Percentiles rank a stretch among this genome's conserved stretches.
phyloP scores from a whole-genome alignment of 92 coral and sea anemone genomes.

The Phenganax subtilis region DNA sequence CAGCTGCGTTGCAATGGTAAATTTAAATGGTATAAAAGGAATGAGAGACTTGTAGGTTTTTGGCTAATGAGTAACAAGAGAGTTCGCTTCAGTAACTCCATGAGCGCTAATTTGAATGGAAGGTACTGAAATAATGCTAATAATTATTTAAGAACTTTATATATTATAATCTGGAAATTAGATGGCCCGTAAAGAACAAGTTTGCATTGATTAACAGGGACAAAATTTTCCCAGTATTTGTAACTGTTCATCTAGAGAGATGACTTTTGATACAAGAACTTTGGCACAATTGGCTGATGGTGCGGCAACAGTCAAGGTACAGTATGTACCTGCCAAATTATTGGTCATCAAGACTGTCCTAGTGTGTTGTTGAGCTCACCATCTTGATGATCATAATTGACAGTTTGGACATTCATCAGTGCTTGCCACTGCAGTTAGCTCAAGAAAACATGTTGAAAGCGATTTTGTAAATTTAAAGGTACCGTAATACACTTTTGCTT shows the following conservation, averaged over 20 bases:
- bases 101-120: slow-evolving; percentile 9
- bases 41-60: background rate
- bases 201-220: too few species aligned
- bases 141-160: background rate
- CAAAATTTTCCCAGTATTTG: background rate
- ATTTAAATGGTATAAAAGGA: background rate
- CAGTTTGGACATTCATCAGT: slow-evolving; percentile 78
- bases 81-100: slow-evolving; percentile 1
- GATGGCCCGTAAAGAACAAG: background rate
- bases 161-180: background rate
- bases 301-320: slow-evolving; percentile 66
- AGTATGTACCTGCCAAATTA: background rate
- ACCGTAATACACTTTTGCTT: slow-evolving; percentile 20
- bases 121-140: background rate
- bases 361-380: background rate
- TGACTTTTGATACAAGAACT: slow-evolving; percentile 65
- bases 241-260: slow-evolving; percentile 39
- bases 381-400: background rate
- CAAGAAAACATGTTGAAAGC: slow-evolving; percentile 48
- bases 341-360: background rate
- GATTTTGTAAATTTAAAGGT: slow-evolving; percentile 63
- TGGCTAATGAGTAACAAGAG: slow-evolving; percentile 2
- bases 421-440: slow-evolving; percentile 77
- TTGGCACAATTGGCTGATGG: slow-evolving; percentile 76
- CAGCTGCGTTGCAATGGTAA: background rate